Evolutionary conservation across 2,888 invertebrate genomes (phyloP).

Genomic region (Xanthia icteritia): DNA sequence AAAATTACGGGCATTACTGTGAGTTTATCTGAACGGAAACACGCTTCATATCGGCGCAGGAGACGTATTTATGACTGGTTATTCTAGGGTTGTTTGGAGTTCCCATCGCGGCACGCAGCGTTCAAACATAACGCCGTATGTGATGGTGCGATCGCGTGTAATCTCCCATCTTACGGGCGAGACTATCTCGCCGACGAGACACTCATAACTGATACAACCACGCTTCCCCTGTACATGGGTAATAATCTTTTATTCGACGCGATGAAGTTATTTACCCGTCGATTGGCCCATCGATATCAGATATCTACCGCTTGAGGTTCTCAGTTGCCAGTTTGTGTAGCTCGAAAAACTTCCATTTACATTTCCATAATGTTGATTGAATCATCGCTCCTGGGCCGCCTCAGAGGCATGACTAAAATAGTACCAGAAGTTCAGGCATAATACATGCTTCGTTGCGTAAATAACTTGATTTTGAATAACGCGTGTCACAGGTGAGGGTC

Average conservation of each 20-base stretch:
- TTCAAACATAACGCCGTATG: conserved; percentile 72
- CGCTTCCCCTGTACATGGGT: conserved; percentile 71
- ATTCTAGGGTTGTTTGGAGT: conserved; percentile 80
- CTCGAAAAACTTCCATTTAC: conserved; percentile 31
- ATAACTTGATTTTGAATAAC: conserved; percentile 57
- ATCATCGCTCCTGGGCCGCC: conserved; percentile 3
- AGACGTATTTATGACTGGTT: conserved; percentile 79
- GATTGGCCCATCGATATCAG: conserved; percentile 70
- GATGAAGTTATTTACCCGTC: conserved; percentile 80
- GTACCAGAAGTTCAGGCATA: conserved; percentile 9
- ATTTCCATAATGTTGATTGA: conserved; percentile 22
- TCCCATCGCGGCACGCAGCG: conserved; percentile 74
- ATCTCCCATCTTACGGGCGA: conserved; percentile 64
- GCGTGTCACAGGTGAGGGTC: conserved; percentile 76
- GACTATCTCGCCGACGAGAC: conserved; percentile 67
- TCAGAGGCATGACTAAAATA: not conserved
- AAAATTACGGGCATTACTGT: conserved; percentile 72
- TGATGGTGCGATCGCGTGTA: conserved; percentile 73
- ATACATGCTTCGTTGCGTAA: conserved; percentile 35
- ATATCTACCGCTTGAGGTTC: conserved; percentile 55
- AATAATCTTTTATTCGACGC: conserved; percentile 78
- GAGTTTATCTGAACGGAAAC: conserved; percentile 79
- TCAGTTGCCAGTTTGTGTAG: conserved; percentile 59
- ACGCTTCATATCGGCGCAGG: conserved; percentile 71
- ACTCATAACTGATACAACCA: conserved; percentile 75